A percentile compares a stretch with the other conserved stretches of the same genome.
phyloP scores from a whole-genome alignment of 1,140 invertebrate species.

The Apis dorsata region DNA sequence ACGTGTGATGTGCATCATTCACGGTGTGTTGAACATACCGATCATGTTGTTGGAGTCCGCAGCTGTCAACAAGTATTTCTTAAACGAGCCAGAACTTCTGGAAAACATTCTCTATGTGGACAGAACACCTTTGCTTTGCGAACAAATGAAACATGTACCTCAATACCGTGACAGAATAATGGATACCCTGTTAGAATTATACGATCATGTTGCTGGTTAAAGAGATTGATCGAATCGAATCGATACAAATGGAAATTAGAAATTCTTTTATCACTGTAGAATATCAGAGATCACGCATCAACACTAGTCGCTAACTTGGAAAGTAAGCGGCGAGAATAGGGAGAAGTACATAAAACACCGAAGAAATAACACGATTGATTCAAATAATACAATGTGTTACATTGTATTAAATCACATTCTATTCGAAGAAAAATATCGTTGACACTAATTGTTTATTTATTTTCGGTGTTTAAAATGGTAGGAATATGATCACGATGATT shows the following conservation, averaged over 20 bases:
- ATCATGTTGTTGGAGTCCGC: conserved; percentile 67
- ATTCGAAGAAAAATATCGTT: too few species aligned
- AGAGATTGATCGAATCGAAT: neutral
- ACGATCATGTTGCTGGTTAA: conserved; percentile 49
- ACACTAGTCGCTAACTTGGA: conserved; percentile 30
- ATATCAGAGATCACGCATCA: neutral
- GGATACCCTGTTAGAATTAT: conserved; percentile 65
- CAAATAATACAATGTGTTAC: too few species aligned
- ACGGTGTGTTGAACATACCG: conserved; percentile 65
- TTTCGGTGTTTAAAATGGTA: too few species aligned
- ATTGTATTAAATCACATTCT: too few species aligned
- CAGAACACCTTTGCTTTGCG: conserved; percentile 64
- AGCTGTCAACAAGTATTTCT: conserved; percentile 66
- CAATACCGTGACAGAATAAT: conserved; percentile 62
- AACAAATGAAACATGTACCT: conserved; percentile 52
- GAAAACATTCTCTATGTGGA: conserved; percentile 65
- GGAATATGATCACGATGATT: too few species aligned
- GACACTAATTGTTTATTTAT: too few species aligned
- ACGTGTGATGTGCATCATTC: conserved; percentile 57
- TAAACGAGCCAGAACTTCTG: conserved; percentile 53
- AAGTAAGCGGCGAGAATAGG: conserved; percentile 27
- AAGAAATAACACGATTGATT: too few species aligned
- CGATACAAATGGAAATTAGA: neutral
- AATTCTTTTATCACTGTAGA: conserved; percentile 4
- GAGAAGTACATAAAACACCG: neutral